These are phyloP conservation scores for Kradibia gibbosae DNA, from an alignment of 1,140 invertebrate species.

Conservation along the genomic window DNA sequence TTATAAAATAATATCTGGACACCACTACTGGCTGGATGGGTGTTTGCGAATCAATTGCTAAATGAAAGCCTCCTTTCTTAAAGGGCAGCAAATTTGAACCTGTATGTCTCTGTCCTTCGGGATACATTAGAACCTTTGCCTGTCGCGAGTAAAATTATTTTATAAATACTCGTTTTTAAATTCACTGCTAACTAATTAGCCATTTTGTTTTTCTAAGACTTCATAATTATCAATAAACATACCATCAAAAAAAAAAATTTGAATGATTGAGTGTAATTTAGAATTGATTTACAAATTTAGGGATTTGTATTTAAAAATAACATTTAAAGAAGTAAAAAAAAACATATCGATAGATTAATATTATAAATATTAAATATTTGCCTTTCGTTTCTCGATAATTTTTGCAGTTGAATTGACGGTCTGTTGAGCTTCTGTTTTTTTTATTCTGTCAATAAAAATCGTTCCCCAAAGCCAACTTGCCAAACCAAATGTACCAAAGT, in stretches of 20 bases:
- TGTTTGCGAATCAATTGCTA: slow-evolving; percentile 86
- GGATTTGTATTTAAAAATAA: too few relatives aligned
- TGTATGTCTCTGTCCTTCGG: slow-evolving; percentile 83
- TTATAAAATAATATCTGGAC: slow-evolving; percentile 90
- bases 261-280: too few relatives aligned
- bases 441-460: slow-evolving; percentile 87
- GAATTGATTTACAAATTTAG: too few relatives aligned
- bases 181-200: too few relatives aligned
- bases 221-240: too few relatives aligned
- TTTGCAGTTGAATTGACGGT: slow-evolving; percentile 83
- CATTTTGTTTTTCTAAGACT: too few relatives aligned
- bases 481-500: slow-evolving; percentile 86
- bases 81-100: slow-evolving; percentile 82
- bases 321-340: too few relatives aligned
- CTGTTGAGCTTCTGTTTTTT: slow-evolving; percentile 78
- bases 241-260: too few relatives aligned
- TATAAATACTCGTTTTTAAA: too few relatives aligned
- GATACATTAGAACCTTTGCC: slow-evolving; percentile 83
- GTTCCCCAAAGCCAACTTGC: slow-evolving; percentile 89
- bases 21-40: slow-evolving; percentile 92
- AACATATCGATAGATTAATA: slow-evolving; percentile 43
- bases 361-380: slow-evolving; percentile 55
- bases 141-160: slow-evolving; percentile 62
- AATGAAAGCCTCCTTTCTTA: slow-evolving; percentile 96
- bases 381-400: slow-evolving; percentile 78